Base-by-base conservation (phyloP, 2,113 vertebrate species). In the Phalacrocorax aristotelis region DNA sequence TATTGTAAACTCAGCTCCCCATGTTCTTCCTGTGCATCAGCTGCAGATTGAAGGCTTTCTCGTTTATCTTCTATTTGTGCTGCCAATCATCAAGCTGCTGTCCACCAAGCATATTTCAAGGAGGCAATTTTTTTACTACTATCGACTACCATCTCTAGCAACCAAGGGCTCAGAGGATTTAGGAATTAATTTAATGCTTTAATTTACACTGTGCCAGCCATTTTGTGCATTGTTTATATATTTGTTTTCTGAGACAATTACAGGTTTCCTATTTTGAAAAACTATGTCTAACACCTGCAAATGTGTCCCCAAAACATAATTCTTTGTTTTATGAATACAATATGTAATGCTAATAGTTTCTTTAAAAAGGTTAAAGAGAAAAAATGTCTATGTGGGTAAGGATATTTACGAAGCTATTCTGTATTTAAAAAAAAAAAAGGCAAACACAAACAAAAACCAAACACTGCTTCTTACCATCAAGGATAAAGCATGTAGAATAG, bases 31-130 rank as follows among this genome's bases (percentile, higher is more conserved):
- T 97, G 97, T 97, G 97, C 96, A 98, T 98, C 97, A 97, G 97
- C 98, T 98, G 98, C 97, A 98, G 97, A 98, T 96, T 98, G 98
- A 98, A 97, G 97, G 97, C 97, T 98, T 97, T 98, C 97, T 97
- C 87, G 85, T 98, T 97, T 98, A 96, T 98, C 97, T 98, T 97
- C 97, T 97, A 93, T 98, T 98, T 98, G 97, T 95, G 82, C 98
- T 98, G 98, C 97, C 98, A 98, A 97, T 98, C 98, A 98, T 93
- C 92, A 93, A 61, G 83, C 94, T 91, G 92, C 96, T 97, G 89
- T 97, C 97, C 93, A 95, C 90, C 87, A 65, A 89, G 91, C 97
- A 91, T 95, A 94, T 97, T 97, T 98, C 95, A 97, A 95, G 87
- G 93, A 98, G 92, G 92, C 87, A 71, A 64, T 96, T 96, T 98